These are phyloP conservation scores for Cataglyphis albicans DNA, from an alignment of 2,888 invertebrate species.

Conservation along the genomic window DNA sequence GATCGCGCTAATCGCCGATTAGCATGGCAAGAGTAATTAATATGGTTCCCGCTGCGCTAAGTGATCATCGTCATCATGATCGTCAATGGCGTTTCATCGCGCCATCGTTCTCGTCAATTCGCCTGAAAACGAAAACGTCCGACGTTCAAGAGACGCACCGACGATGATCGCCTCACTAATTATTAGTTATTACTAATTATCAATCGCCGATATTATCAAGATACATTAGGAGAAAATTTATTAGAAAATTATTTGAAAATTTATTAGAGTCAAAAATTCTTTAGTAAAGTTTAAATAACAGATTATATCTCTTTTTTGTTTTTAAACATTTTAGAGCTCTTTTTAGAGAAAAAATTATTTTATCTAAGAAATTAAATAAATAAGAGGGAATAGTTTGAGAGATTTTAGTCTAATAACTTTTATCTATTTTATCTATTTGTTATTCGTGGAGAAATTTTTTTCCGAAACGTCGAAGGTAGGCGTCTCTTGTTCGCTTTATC, in stretches of 20 bases:
- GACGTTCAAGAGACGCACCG: constrained; percentile 10
- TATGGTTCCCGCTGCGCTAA: not conserved
- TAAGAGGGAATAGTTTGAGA: not conserved
- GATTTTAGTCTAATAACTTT: constrained; percentile 25
- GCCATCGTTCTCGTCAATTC: not conserved
- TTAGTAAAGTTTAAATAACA: not conserved
- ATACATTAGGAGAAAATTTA: too few relatives aligned
- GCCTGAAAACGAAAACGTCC: not conserved
- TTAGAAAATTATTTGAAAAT: not conserved
- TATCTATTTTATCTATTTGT: not conserved
- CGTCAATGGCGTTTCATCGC: constrained; percentile 13
- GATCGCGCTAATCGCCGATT: constrained; percentile 33
- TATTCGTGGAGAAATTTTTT: constrained; percentile 9
- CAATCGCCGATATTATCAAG: not conserved
- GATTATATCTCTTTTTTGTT: not conserved
- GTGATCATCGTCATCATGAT: constrained; percentile 29
- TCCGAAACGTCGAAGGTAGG: not conserved
- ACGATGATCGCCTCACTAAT: not conserved
- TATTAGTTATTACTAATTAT: not conserved
- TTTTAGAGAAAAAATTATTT: not conserved
- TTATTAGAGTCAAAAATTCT: constrained; percentile 3
- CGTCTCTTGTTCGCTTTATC: constrained; percentile 16
- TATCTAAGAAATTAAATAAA: not conserved
- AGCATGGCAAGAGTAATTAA: constrained; percentile 31
- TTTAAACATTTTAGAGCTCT: not conserved